Base-by-base conservation (phyloP, 2,113 vertebrate species). In the Octodon degus region DNA sequence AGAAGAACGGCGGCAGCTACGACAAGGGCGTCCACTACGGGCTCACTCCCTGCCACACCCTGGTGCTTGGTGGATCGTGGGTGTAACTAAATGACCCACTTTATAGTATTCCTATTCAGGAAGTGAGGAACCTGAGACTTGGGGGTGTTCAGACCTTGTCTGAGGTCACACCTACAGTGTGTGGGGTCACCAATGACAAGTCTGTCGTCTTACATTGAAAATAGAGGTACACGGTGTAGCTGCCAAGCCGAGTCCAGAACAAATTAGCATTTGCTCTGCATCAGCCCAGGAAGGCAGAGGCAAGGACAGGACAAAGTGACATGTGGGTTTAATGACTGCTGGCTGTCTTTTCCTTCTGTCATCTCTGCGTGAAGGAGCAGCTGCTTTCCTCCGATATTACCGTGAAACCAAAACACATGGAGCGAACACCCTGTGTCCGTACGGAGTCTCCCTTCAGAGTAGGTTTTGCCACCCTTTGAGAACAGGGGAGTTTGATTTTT, bases 361-460 rank as follows among this genome's bases (percentile, higher is more conserved):
- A 90, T 86, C 74, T 50, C 40, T 80, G 93, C 34, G 37, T 19
- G 47, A 88, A 95, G 76, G 85, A 40, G 27, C 11, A 37, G 60
- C 70, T 62, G 34, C 27, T 90, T 93, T 96, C 67, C 83, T 94
- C 7, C 1, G 43, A 3, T 32, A 10, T 80, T 65, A 84, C 16
- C 50, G 72, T 58, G 81, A 77, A 91, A 62, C 84, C 27, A 11
- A 70, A 91, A 76, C 20, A 68, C 76, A 92, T 0, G 79, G n/a
- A 0, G 4, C 17, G 1, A 20, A 47, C 34, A 12, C 60, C 34
- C 74, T 87, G 19, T 76, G 43, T 93, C 24, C 47, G 58, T 16
- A 55, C 80, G 34, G n/a, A 25, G 65, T 37, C 27, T 95, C 65
- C 65, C 65, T 90, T 94, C 65, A 79, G 55, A 97, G 93, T 2